Evolutionary conservation across 1,140 invertebrate species (phyloP).

Genomic region (Sycophila sp.): DNA sequence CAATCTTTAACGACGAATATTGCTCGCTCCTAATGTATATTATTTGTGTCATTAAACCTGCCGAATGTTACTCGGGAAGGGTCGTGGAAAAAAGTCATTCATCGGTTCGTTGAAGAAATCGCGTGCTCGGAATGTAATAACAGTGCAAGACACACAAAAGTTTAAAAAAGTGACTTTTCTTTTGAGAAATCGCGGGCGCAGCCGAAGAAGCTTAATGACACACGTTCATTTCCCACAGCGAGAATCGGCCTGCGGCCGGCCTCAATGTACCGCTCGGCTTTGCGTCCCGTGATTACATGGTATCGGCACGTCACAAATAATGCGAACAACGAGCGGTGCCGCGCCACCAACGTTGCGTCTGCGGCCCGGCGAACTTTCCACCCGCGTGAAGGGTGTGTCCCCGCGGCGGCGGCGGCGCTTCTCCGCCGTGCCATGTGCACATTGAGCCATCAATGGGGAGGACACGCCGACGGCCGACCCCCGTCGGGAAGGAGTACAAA

Average conservation of each 20-base stretch:
- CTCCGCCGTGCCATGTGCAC: too few relatives aligned
- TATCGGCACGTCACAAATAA: constrained; percentile 56
- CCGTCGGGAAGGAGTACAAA: neutral
- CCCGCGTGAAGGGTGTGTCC: constrained; percentile 57
- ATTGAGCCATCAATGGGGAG: constrained; percentile 63
- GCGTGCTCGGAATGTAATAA: constrained; percentile 24
- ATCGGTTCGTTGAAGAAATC: neutral
- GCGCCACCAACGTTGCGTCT: constrained; percentile 35
- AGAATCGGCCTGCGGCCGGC: constrained; percentile 9
- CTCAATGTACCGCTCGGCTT: neutral
- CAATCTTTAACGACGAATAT: too few relatives aligned
- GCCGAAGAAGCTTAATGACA: constrained; percentile 51
- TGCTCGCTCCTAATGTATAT: too few relatives aligned
- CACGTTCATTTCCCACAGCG: constrained; percentile 61
- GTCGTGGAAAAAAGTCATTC: too few relatives aligned
- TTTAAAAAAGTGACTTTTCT: constrained; percentile 37
- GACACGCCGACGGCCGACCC: neutral
- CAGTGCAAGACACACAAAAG: constrained; percentile 13
- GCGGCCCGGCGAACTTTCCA: constrained; percentile 43
- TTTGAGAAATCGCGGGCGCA: constrained; percentile 18
- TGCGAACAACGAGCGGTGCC: constrained; percentile 46
- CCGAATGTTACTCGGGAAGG: too few relatives aligned
- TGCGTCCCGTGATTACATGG: constrained; percentile 57
- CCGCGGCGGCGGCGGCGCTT: too few relatives aligned
- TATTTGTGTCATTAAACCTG: too few relatives aligned